A percentile compares a stretch with the other conserved stretches of the same genome.
These are phyloP conservation scores for Tinea semifulvella DNA, from an alignment of 2,888 invertebrate genomes.

Conservation along the genomic window DNA sequence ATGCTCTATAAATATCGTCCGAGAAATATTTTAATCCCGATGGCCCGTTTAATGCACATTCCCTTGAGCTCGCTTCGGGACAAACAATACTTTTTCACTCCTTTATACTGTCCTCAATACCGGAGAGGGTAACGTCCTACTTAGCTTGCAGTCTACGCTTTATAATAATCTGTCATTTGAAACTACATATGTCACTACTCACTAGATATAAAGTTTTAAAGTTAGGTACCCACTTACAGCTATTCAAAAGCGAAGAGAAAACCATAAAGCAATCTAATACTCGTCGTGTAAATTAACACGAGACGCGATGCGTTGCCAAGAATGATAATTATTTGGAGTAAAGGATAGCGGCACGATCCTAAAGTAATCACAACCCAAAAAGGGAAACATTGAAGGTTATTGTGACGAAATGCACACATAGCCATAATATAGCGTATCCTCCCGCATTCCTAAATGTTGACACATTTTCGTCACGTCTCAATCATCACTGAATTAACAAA, in stretches of 20 bases:
- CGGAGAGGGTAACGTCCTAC: slow-evolving; percentile 38
- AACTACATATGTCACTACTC: too few relatives aligned
- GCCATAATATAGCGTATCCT: slow-evolving; percentile 31
- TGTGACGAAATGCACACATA: slow-evolving; percentile 26
- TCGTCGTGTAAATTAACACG: slow-evolving; percentile 3
- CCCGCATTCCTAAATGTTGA: slow-evolving; percentile 56
- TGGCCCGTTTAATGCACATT: slow-evolving; percentile 60
- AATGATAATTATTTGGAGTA: slow-evolving; percentile 8
- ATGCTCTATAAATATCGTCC: slow-evolving; percentile 46
- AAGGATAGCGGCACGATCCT: neutral
- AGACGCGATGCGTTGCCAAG: slow-evolving; percentile 5
- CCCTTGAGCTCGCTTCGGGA: slow-evolving; percentile 29
- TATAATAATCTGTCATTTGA: slow-evolving; percentile 35
- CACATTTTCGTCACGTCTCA: slow-evolving; percentile 31
- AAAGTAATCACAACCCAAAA: slow-evolving; percentile 5
- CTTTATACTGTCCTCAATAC: slow-evolving; percentile 30
- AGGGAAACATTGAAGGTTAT: slow-evolving; percentile 33
- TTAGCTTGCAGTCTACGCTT: slow-evolving; percentile 30
- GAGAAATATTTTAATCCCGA: slow-evolving; percentile 63
- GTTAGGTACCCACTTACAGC: neutral
- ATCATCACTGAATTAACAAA: slow-evolving; percentile 12
- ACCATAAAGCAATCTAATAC: slow-evolving; percentile 8
- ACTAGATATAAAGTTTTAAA: slow-evolving; percentile 27
- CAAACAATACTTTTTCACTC: slow-evolving; percentile 34
- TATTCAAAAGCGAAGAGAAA: slow-evolving; percentile 7